A percentile compares a stretch with the other conserved stretches of the same genome.
Conservation (phyloP, 2,888 invertebrate species). For the Iphiclides podalirius region DNA sequence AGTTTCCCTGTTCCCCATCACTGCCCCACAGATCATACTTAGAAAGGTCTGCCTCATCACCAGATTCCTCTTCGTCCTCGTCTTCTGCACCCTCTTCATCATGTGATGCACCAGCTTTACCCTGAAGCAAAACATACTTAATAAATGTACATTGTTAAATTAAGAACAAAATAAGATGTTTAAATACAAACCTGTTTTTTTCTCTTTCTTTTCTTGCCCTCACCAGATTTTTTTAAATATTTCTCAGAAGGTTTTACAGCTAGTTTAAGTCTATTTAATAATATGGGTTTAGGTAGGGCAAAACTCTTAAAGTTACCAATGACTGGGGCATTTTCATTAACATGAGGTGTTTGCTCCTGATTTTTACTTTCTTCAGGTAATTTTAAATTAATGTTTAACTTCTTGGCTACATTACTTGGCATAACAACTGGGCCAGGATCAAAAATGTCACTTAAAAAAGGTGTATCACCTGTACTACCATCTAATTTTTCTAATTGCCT, state of each 20-base stretch:
- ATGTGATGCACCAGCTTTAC: conserved; percentile 50
- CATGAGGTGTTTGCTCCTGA: conserved; percentile 36
- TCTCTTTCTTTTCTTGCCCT: conserved; percentile 46
- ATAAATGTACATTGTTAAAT: background rate
- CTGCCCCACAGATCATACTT: conserved; percentile 90
- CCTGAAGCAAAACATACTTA: conserved; percentile 59
- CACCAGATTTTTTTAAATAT: conserved; percentile 41
- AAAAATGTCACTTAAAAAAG: conserved; percentile 74
- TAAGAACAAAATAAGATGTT: conserved; percentile 9
- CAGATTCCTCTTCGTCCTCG: conserved; percentile 82
- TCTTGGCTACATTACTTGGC: conserved; percentile 49
- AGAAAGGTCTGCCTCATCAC: conserved; percentile 84
- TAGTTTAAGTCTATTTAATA: conserved; percentile 69
- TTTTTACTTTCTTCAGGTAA: conserved; percentile 41
- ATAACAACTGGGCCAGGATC: conserved; percentile 63
- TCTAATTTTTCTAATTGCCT: conserved; percentile 58
- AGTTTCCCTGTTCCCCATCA: conserved; percentile 75
- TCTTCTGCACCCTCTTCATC: conserved; percentile 72
- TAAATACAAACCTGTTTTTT: conserved; percentile 69
- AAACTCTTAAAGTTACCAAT: conserved; percentile 77
- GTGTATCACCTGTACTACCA: conserved; percentile 61
- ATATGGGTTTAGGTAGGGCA: conserved; percentile 71
- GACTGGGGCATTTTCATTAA: conserved; percentile 59
- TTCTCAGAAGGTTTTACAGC: conserved; percentile 60
- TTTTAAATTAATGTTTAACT: conserved; percentile 55